Evolutionary conservation across 2,888 invertebrate species (phyloP).

Genomic region (Drosophila melanocephala): DNA sequence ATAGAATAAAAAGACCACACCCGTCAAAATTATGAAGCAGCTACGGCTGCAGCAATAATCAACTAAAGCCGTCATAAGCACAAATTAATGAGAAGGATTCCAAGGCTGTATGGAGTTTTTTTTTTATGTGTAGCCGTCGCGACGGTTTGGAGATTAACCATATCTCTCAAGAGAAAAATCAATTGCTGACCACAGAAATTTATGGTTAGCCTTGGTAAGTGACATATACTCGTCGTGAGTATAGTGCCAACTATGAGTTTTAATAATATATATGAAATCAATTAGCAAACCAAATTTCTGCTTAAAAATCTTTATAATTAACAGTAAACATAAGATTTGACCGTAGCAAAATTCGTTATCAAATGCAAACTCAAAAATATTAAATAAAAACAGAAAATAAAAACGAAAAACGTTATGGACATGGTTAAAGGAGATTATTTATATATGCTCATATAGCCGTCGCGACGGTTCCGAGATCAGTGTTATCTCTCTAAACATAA

Average conservation of each 20-base stretch:
- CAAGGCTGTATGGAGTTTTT: constrained; percentile 24
- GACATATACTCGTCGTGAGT: constrained; percentile 85
- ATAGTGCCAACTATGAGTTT: constrained; percentile 4
- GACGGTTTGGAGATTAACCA: constrained; percentile 12
- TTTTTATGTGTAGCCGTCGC: constrained; percentile 23
- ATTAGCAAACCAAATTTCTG: not conserved
- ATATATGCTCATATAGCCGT: constrained; percentile 8
- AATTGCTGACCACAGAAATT: constrained; percentile 97
- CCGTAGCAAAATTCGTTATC: constrained; percentile 6
- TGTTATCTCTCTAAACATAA: constrained; percentile 22
- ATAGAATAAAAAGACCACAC: constrained; percentile 19
- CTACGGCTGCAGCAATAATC: constrained; percentile 22
- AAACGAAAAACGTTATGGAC: not conserved
- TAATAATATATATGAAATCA: not conserved
- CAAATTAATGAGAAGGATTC: constrained; percentile 27
- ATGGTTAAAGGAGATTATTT: not conserved
- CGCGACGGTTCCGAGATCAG: constrained; percentile 34
- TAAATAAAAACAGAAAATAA: not conserved
- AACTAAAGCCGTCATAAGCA: constrained; percentile 31
- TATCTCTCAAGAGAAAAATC: constrained; percentile 87
- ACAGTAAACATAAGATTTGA: not conserved
- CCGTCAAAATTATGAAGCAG: constrained; percentile 25
- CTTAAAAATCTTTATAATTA: not conserved
- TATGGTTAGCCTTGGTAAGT: constrained; percentile 99
- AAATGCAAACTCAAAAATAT: not conserved